Conservation (phyloP, 2,113 vertebrate genomes). For the Myotis lucifugus region DNA sequence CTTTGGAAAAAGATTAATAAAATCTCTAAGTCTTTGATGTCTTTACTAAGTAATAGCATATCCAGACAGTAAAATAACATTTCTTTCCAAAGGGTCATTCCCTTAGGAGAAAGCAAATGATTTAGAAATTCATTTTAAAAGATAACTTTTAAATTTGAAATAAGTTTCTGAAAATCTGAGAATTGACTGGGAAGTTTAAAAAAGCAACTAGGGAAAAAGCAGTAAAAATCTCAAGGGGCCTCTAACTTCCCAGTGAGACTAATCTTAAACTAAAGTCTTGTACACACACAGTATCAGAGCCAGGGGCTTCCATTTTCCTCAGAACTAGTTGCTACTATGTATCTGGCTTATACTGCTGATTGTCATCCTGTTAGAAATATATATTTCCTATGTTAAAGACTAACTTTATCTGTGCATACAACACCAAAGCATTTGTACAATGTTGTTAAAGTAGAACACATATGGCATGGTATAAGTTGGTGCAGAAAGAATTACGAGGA, state of each 20-base stretch:
- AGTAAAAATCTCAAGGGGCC: background rate
- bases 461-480: background rate
- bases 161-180: constrained; percentile 23
- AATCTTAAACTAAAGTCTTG: background rate
- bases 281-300: background rate
- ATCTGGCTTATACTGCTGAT: background rate
- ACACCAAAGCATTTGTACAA: background rate
- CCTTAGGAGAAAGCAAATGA: background rate
- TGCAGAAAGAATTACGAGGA: background rate
- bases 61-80: background rate
- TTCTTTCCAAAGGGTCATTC: constrained; percentile 21
- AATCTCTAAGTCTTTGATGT: background rate
- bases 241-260: background rate
- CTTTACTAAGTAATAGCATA: constrained; percentile 40
- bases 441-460: background rate
- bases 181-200: background rate
- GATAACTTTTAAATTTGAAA: constrained; percentile 15
- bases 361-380: background rate
- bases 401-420: background rate
- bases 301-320: background rate
- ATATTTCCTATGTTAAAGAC: background rate
- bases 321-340: background rate
- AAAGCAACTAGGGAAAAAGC: background rate
- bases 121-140: constrained; percentile 37
- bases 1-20: constrained; percentile 35